Percentiles rank a stretch among this genome's conserved stretches.
These are phyloP conservation scores for Hassar affinis DNA, from an alignment of 2,113 vertebrate species.

Conservation along the genomic window DNA sequence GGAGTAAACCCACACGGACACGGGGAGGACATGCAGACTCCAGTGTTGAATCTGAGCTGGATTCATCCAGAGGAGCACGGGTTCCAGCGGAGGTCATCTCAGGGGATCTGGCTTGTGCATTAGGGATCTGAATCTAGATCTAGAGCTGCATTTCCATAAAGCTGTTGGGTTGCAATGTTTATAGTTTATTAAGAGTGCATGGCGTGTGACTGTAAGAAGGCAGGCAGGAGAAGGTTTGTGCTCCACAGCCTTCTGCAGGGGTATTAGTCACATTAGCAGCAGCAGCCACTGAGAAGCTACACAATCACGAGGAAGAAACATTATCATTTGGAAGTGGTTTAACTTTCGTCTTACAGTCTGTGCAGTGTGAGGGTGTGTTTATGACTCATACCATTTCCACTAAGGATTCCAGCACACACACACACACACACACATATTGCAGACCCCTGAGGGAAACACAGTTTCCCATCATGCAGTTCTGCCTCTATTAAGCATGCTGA, in stretches of 20 bases:
- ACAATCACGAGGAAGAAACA: not conserved
- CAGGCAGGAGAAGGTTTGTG: not conserved
- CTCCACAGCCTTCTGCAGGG: not conserved
- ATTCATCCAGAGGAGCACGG: too few relatives aligned
- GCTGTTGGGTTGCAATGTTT: too few relatives aligned
- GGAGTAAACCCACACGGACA: too few relatives aligned
- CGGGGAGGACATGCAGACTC: too few relatives aligned
- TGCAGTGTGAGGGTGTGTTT: slow-evolving; percentile 27
- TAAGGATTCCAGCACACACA: slow-evolving; percentile 12
- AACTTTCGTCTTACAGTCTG: not conserved
- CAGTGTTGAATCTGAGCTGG: too few relatives aligned
- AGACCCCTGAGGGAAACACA: slow-evolving; percentile 5
- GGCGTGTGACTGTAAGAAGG: too few relatives aligned
- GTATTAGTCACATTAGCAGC: not conserved
- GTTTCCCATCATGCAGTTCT: not conserved
- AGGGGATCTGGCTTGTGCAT: too few relatives aligned
- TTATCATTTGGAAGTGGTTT: not conserved
- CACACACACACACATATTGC: not conserved
- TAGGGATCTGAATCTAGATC: too few relatives aligned
- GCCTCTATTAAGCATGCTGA: not conserved
- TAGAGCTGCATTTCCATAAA: too few relatives aligned
- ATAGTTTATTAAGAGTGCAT: too few relatives aligned
- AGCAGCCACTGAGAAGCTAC: not conserved
- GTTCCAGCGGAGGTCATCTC: too few relatives aligned
- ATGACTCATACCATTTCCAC: slow-evolving; percentile 35